Base-by-base conservation (phyloP, 92 coral and sea anemone species). In the Umimayanthus kanabou region DNA sequence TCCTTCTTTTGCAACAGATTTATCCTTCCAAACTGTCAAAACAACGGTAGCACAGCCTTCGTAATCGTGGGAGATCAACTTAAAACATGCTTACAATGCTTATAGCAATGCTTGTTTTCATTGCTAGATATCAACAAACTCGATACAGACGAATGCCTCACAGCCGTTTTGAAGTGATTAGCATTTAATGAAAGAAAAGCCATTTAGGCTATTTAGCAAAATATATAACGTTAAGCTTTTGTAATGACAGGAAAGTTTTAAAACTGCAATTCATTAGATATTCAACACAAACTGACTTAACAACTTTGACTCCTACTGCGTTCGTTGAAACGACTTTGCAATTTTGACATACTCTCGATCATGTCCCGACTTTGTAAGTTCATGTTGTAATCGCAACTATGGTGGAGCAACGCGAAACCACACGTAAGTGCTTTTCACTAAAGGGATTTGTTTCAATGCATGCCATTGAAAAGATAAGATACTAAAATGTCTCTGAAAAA, bases 31-130 rank as follows among this genome's bases (percentile, higher is more conserved):
- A 33, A 22, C 43, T 58, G 18, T 49, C 70, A 29, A 57, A 80
- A 80, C 67, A 25, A 53, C 64, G 22, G 66, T 22, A 55, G 6
- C 61, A 82, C n/a, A 39, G 77, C 67, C 77, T 67, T 66, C 42
- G 74, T 18, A 83, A 28, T 72, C 77, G 87, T 83, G 67, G 87
- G 87, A 83, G 77, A 83, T 71, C 87, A 26, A 83, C 66, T 45
- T 3, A 71, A 83, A 69, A 29, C 87, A 83, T 83, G 65, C 55
- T 70, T 70, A 70, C 69, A 53, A 83, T 83, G 78, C 78, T 70
- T 70, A 33, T 47, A 70, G 70, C 76, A 47, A 30, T 83, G 65
- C 66, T 66, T 82, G 76, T 82, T 67, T 65, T 82, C 50, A 13
- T 70, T 71, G 42, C 37, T 15, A 70, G 26, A 49, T 83, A 83